A percentile compares a stretch with the other conserved stretches of the same genome.
Evolutionary conservation across 2,113 vertebrate genomes (phyloP).

Genomic region (Burhinus oedicnemus): DNA sequence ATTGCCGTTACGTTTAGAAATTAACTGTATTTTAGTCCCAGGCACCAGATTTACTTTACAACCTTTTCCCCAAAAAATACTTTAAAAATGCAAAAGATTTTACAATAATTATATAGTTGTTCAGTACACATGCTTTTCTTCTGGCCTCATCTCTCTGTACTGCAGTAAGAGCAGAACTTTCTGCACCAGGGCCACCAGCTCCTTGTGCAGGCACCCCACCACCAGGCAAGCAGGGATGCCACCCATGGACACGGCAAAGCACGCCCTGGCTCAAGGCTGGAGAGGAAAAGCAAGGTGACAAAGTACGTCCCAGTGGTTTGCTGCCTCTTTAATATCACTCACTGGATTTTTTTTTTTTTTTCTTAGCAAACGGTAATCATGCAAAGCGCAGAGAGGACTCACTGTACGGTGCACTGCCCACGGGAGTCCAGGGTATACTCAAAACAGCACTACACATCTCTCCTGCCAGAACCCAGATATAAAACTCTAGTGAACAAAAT

Average conservation of each 20-base stretch:
- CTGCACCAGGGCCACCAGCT: not conserved
- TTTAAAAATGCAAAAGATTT: not conserved
- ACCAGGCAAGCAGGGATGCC: not conserved
- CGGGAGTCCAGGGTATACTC: not conserved
- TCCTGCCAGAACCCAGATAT: accelerated
- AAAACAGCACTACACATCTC: not conserved
- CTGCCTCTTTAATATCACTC: not conserved
- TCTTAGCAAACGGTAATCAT: not conserved
- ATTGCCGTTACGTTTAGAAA: not conserved
- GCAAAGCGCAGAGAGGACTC: not conserved
- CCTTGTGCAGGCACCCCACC: not conserved
- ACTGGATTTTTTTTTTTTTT: not conserved
- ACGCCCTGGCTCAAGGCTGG: not conserved
- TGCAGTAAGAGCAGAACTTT: not conserved
- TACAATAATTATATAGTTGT: not conserved
- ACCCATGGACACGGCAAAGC: not conserved
- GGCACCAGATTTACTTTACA: not conserved
- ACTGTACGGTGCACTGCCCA: not conserved
- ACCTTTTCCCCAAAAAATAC: not conserved
- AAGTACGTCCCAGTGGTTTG: not conserved
- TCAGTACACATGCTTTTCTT: not conserved
- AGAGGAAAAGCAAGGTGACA: not conserved
- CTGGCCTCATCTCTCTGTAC: not conserved
- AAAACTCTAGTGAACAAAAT: not conserved
- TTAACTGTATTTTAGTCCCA: not conserved